Base-by-base conservation (phyloP, 2,797 vertebrate genomes). In the Gallinago nigripennis region DNA sequence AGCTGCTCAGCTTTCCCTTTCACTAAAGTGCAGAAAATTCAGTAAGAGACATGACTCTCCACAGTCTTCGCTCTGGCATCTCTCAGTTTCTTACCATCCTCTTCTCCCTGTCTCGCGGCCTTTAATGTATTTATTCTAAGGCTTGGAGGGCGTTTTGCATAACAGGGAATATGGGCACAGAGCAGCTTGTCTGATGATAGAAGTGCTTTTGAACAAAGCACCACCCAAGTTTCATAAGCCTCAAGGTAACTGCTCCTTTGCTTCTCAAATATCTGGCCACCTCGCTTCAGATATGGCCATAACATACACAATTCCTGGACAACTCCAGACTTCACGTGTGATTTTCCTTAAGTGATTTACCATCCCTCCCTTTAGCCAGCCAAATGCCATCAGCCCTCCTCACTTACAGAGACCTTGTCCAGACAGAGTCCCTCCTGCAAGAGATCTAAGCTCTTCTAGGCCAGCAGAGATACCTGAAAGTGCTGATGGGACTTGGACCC, bases 41-140 rank as follows among this genome's bases (percentile, higher is more conserved):
- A 7, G 56, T 41, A 27, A 1, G 58, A 87, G 63, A 43, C 82
- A 33, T 9, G 51, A 11, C 18, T 46, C 66, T 64, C 39, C 51
- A 17, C 71, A 86, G 70, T 41, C 82, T 69, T 24, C 45, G 65
- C 84, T 86, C 87, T 43, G 82, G 68, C 87, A 82, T 37, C 79
- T 65, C 90, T 23, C 50, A 4, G 0, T 23, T 77, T 68, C 92
- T 95, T 75, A 61, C 77, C 87, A 77, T 35, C 37, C 80, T 91
- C 92, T 63, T 84, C 75, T 50, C 39, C 73, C 65, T 21, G 25
- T 60, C 86, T 96, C 89, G 0, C 31, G 69, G 79, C 85, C 91
- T 94, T 92, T 90, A 8, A 2, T 19, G 68, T 57, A 35, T 94
- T 94, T 91, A 91, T 94, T 93, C 68, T 87, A 43, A 84, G 81